Evolutionary conservation across 2,888 invertebrate genomes (phyloP).

Genomic region (Apantesis nais): DNA sequence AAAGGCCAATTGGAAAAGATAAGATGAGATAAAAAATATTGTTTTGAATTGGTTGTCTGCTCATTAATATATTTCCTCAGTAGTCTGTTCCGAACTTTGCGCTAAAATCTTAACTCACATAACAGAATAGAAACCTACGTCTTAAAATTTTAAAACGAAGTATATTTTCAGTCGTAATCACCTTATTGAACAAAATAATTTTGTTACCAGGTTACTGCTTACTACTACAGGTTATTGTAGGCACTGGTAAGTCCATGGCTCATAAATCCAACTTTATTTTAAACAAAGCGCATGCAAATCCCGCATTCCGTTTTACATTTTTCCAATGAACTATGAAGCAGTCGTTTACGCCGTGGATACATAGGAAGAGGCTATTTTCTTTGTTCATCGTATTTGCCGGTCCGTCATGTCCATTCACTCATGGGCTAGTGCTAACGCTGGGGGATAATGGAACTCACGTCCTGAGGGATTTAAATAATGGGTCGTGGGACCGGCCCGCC

Average conservation of each 20-base stretch:
- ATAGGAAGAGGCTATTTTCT: constrained; percentile 51
- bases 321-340: constrained; percentile 29
- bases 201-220: constrained; percentile 31
- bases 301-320: constrained; percentile 32
- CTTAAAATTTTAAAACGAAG: neutral
- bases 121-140: too few species aligned
- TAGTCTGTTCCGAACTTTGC: too few species aligned
- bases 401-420: constrained; percentile 64
- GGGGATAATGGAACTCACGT: constrained; percentile 72
- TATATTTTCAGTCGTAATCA: neutral
- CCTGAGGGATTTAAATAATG: constrained; percentile 79
- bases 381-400: constrained; percentile 59
- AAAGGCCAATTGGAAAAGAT: too few species aligned
- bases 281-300: constrained; percentile 40
- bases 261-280: constrained; percentile 36
- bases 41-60: neutral
- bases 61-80: neutral
- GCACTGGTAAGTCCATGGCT: constrained; percentile 24
- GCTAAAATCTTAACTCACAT: too few species aligned
- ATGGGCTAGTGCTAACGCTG: constrained; percentile 53
- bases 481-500: constrained; percentile 58
- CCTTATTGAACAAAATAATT: constrained; percentile 12
- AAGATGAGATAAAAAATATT: too few species aligned
- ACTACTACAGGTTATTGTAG: constrained; percentile 33
- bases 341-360: constrained; percentile 31